Conservation (phyloP, 30 jellyfish, hydroid and myxozoan genomes). For the Aurelia sp. region DNA sequence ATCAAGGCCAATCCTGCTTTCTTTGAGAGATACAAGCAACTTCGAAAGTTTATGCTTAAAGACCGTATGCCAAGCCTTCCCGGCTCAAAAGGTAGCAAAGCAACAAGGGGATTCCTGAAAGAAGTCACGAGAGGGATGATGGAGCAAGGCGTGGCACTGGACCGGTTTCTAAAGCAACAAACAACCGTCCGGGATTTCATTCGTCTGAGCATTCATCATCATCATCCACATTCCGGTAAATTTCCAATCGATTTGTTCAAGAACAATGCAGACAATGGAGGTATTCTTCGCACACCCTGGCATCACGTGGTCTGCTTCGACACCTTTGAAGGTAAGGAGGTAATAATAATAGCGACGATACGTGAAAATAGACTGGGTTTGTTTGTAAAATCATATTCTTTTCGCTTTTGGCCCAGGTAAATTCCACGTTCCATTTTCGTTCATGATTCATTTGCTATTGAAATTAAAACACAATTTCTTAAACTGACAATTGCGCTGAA, state of each 20-base stretch:
- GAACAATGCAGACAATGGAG: background rate
- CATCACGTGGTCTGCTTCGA: slow-evolving; percentile 60
- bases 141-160: slow-evolving; percentile 76
- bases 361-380: no score
- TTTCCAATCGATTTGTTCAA: slow-evolving; percentile 63
- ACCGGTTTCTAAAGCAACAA: slow-evolving; percentile 35
- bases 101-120: slow-evolving; percentile 20
- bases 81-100: slow-evolving; percentile 27
- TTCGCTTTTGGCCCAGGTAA: no score
- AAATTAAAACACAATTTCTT: no score
- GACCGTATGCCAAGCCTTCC: slow-evolving; percentile 32
- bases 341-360: no score
- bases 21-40: slow-evolving; percentile 25
- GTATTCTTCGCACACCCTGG: slow-evolving; percentile 71
- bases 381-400: no score
- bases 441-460: no score
- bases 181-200: slow-evolving; percentile 8
- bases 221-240: slow-evolving; percentile 60
- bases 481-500: no score
- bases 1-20: slow-evolving; percentile 9
- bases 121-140: slow-evolving; percentile 66
- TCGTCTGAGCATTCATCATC: slow-evolving; percentile 70
- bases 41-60: slow-evolving; percentile 41
- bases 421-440: no score
- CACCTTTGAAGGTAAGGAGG: background rate